Conservation (phyloP, 1,140 invertebrate genomes). For the Drosophila baimaii region DNA sequence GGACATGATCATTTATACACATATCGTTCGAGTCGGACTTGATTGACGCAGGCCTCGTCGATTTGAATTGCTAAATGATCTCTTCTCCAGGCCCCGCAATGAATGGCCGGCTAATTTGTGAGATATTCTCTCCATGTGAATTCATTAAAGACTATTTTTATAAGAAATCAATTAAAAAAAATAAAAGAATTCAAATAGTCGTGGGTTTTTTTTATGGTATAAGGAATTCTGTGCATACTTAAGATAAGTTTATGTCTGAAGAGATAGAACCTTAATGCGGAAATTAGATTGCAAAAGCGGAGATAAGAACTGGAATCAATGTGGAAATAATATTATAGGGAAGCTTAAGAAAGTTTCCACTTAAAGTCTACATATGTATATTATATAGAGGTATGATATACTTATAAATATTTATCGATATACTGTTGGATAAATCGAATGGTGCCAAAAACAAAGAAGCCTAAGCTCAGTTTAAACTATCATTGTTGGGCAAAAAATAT, state of each 20-base stretch:
- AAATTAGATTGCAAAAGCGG: slow-evolving; percentile 10
- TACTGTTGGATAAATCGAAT: too few relatives aligned
- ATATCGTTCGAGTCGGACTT: slow-evolving; percentile 51
- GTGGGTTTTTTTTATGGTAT: slow-evolving; percentile 17
- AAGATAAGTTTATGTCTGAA: slow-evolving; percentile 1
- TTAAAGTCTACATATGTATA: not conserved
- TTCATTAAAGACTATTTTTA: slow-evolving; percentile 70
- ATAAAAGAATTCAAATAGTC: slow-evolving; percentile 50
- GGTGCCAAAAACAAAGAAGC: too few relatives aligned
- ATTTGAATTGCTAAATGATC: slow-evolving; percentile 78
- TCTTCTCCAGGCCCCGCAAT: slow-evolving; percentile 31
- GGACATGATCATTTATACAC: slow-evolving; percentile 40
- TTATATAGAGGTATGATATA: too few relatives aligned
- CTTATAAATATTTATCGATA: too few relatives aligned
- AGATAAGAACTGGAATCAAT: slow-evolving; percentile 2
- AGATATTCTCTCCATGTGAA: slow-evolving; percentile 59
- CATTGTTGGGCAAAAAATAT: too few relatives aligned
- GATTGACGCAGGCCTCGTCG: slow-evolving; percentile 51
- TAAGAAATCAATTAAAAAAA: slow-evolving; percentile 38
- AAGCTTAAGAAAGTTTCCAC: slow-evolving; percentile 2
- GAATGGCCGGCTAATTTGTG: slow-evolving; percentile 64
- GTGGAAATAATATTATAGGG: not conserved
- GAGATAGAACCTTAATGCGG: slow-evolving; percentile 9
- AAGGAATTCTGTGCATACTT: slow-evolving; percentile 7
- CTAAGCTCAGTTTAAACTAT: too few relatives aligned